Conservation (phyloP, 2,797 vertebrate species). For the Scleropages formosus region DNA sequence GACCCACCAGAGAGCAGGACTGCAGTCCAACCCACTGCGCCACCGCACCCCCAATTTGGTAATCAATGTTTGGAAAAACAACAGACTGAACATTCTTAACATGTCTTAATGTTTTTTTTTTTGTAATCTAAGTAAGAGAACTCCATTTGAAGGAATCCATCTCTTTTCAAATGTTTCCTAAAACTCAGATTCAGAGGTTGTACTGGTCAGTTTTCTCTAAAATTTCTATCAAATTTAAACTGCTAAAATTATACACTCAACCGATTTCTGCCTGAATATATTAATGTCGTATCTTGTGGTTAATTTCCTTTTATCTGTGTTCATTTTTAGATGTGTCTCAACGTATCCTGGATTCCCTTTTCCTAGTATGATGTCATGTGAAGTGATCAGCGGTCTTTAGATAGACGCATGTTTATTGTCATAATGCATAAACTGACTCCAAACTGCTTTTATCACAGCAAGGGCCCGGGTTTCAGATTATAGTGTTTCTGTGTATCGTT, state of each 20-base stretch:
- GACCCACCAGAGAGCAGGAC: too few relatives aligned
- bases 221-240: conserved; percentile 7
- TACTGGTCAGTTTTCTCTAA: conserved; percentile 8
- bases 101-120: too few relatives aligned
- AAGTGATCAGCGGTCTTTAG: not conserved
- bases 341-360: not conserved
- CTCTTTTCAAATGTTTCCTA: not conserved
- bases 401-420: conserved; percentile 4
- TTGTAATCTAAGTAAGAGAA: too few relatives aligned
- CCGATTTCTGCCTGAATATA: not conserved
- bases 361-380: not conserved
- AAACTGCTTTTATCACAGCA: not conserved
- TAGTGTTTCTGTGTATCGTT: not conserved
- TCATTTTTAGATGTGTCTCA: not conserved
- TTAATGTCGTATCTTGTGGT: not conserved
- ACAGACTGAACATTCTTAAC: too few relatives aligned
- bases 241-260: conserved; percentile 3
- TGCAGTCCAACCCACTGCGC: too few relatives aligned
- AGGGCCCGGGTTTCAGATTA: not conserved
- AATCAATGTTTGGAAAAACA: too few relatives aligned
- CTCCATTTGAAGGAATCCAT: not conserved
- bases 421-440: not conserved
- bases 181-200: not conserved
- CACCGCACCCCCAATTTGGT: too few relatives aligned
- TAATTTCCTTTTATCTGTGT: not conserved